Evolutionary conservation across 92 coral and sea anemone species (phyloP), one percentile per base, ranked within the genome.

Genomic region (Palythoa grandis): DNA sequence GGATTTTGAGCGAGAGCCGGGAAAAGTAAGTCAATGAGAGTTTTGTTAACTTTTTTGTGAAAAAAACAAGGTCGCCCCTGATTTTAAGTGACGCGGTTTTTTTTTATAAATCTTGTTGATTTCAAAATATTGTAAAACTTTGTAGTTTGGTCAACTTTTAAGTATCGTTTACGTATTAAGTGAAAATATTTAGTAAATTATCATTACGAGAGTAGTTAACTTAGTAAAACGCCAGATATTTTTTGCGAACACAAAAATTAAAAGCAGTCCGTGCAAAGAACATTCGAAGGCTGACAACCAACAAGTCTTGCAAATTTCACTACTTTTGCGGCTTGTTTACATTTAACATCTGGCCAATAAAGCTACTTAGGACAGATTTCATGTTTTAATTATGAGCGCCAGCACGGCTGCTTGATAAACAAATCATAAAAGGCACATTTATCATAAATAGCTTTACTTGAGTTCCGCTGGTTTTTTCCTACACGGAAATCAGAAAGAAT

Each of bases 1-100:
- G 71, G 98, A 97, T 77, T 97, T 97, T 72, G 98, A 97, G 65
- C 91, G 96, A 61, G 99, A 97, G 74, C 99, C 99, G 14, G 99
- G 99, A 15, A 97, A 97, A 95, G 99, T 97, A 87, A 48, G 92
- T 80, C n/a, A 20, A 19, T 57, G 11, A 63, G 20, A 78, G 71
- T 60, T 78, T 61, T 23, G 29, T 72, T 17, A 74, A 47, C 2
- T 73, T 11, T 73, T 85, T 53, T 48, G 37, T 23, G 8, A 9
- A 57, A 67, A 66, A 86, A 67, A 25, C 23, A n/a, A 68, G 39
- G 10, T 16, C 10, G 4, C 11, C 1, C 40, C 37, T 29, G 15
- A 38, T 56, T 79, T 53, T 60, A 17, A 50, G 24, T 60, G 10
- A 48, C 80, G 53, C 60, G 60, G 3, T n/a, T 83, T 74, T 58